Evolutionary conservation across 1,140 invertebrate genomes (phyloP), one percentile per base, ranked within the genome.

Genomic region (Pomacea maculata): DNA sequence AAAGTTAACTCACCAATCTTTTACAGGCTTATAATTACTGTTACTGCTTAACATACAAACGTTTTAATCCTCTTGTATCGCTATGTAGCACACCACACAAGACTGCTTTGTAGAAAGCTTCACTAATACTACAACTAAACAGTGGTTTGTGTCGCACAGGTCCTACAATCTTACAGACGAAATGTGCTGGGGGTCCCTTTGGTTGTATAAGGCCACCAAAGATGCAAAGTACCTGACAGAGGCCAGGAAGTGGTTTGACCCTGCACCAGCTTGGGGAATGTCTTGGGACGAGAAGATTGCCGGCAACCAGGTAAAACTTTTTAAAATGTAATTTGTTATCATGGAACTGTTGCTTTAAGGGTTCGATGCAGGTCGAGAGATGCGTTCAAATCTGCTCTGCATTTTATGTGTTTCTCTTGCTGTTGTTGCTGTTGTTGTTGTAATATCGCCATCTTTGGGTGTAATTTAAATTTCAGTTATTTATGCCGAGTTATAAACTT

Each of bases 101-200:
- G 34, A 45, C 34, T 45, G 34, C 34, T 45, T 45, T 45, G 34
- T 45, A 6, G 6, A 45, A 45, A 45, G 34, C 34, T 45, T 45
- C 34, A 45, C 34, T 45, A 45, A 6, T 6, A 45, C 34, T 45
- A 45, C 34, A 45, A 45, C 34, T 45, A 45, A 45, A 45, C 34
- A 45, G 34, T 6, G 34, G 34, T 45, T 72, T 45, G 55, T 55
- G 68, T 45, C 65, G 2, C 74, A 17, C 45, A 93, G 93, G 71
- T 93, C 92, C n/a, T 91, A 91, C 3, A 93, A 92, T 67, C 94
- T 93, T 83, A 93, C 93, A 6, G 94, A 95, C 85, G 94, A 95
- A 82, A 86, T 94, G 54, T 92, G 92, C 0, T 94, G 94, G 94
- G 92, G 94, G 0, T 93, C 93, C 0, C 88, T 91, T 1, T 94